Conservation (phyloP, 2,113 vertebrate genomes). For the Bubalus kerabau region DNA sequence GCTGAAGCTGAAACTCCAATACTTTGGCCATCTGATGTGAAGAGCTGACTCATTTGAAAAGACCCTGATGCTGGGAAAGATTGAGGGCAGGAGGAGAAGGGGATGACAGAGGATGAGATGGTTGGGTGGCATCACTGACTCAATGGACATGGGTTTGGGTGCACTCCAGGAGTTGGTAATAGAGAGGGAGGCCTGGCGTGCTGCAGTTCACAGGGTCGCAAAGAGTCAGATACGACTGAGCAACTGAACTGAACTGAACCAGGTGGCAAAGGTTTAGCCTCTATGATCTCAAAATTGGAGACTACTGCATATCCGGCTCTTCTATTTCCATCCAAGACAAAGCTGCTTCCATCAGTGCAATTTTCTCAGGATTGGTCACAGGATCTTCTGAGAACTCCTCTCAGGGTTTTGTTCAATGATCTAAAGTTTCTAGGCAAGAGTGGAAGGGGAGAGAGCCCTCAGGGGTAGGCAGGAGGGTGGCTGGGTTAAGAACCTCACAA, state of each 20-base stretch:
- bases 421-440: neutral
- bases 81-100: neutral
- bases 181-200: neutral
- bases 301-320: neutral
- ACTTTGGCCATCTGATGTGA: neutral
- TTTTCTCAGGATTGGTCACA: neutral
- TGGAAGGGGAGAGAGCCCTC: neutral
- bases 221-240: neutral
- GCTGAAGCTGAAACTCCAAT: neutral
- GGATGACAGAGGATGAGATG: neutral
- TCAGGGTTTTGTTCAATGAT: neutral
- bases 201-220: accelerated
- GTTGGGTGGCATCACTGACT: neutral
- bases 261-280: neutral
- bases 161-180: neutral
- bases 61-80: neutral
- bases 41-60: neutral
- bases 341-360: neutral
- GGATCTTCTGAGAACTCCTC: neutral
- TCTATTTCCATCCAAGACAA: neutral
- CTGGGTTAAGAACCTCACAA: neutral
- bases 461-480: neutral
- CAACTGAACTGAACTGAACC: accelerated
- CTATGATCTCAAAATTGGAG: neutral
- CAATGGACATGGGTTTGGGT: neutral